phyloP scores from a whole-genome alignment of 2,888 invertebrate species.

The Leucoma salicis region DNA sequence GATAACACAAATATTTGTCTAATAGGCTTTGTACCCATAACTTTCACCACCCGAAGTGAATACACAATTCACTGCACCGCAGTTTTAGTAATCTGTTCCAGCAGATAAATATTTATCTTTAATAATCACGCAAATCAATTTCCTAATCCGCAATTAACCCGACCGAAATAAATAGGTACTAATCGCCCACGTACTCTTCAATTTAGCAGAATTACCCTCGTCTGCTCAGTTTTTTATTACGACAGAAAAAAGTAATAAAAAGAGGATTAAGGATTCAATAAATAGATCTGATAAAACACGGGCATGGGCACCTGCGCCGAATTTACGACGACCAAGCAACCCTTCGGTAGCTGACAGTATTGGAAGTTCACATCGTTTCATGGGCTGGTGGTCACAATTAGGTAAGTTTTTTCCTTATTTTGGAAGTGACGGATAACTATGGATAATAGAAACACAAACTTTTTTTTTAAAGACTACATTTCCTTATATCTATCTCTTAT shows the following conservation, averaged over 20 bases:
- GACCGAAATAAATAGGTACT: conserved; percentile 16
- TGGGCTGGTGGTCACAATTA: conserved; percentile 30
- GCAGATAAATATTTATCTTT: no score
- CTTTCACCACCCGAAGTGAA: no score
- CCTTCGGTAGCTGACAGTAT: conserved; percentile 38
- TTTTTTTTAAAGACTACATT: no score
- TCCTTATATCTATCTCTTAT: no score
- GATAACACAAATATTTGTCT: no score
- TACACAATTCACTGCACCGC: no score
- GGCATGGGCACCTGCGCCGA: conserved; percentile 39
- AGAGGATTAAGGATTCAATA: conserved; percentile 67
- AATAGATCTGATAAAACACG: conserved; percentile 59
- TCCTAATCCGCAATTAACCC: conserved; percentile 22
- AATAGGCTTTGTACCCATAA: no score
- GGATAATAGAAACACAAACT: conserved; percentile 15
- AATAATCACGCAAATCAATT: no score
- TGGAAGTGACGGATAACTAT: conserved; percentile 15
- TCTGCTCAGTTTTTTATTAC: conserved; percentile 36
- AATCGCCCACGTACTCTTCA: conserved; percentile 16
- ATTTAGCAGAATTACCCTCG: conserved; percentile 49
- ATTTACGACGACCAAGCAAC: conserved; percentile 49
- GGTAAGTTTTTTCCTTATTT: conserved; percentile 29
- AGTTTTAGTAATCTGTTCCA: no score
- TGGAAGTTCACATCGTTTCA: conserved; percentile 40
- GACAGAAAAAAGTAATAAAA: conserved; percentile 59